Evolutionary conservation across 2,113 vertebrate species (phyloP).

Genomic region (Silurus meridionalis): DNA sequence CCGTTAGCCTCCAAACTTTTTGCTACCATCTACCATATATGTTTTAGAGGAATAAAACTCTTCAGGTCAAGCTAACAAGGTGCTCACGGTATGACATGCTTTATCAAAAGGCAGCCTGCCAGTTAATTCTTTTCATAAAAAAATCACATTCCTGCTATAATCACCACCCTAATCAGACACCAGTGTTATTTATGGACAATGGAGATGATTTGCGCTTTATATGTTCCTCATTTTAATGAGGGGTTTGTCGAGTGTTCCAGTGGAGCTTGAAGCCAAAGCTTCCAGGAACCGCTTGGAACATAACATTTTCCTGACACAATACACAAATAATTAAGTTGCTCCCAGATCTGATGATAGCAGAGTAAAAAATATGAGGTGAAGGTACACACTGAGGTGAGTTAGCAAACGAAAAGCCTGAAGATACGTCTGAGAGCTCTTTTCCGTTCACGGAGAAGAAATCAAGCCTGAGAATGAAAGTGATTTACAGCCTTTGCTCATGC

Average conservation of each 20-base stretch:
- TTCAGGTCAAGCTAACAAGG: neutral
- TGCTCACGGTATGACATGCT: neutral
- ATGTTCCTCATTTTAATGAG: neutral
- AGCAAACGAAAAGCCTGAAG: constrained; percentile 20
- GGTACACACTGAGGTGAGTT: neutral
- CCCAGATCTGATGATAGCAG: neutral
- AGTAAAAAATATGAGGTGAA: constrained; percentile 21
- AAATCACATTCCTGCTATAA: neutral
- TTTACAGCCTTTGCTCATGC: constrained; percentile 67
- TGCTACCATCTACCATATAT: neutral
- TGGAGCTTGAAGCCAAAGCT: neutral
- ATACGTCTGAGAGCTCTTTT: neutral
- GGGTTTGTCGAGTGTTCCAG: neutral
- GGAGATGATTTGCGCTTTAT: neutral
- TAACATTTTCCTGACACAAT: constrained; percentile 11
- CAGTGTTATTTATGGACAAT: neutral
- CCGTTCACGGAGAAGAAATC: neutral
- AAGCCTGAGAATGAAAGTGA: constrained; percentile 58
- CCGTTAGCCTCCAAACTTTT: neutral
- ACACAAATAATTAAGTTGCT: constrained; percentile 27
- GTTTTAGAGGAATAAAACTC: neutral
- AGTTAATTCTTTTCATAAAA: neutral
- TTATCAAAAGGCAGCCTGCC: neutral
- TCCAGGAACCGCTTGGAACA: constrained; percentile 1
- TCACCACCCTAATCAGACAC: neutral